phyloP scores from a whole-genome alignment of 64 coral and sea anemone species.

The Stichodactyla mertensii region DNA sequence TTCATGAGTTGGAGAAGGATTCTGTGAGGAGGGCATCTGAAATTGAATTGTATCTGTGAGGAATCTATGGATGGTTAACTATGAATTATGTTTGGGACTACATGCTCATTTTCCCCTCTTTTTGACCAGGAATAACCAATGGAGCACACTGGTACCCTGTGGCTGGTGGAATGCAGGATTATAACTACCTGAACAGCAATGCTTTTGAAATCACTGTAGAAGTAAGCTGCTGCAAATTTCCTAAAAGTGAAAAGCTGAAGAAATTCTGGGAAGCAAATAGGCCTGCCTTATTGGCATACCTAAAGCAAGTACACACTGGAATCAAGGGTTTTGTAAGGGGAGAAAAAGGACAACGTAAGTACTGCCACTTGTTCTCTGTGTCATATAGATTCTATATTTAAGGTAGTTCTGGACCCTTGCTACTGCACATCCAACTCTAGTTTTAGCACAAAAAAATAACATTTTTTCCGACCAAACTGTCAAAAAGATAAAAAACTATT shows the following conservation, averaged over 20 bases:
- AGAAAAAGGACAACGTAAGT: constrained; percentile 41
- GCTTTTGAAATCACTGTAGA: constrained; percentile 84
- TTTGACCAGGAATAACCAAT: constrained; percentile 81
- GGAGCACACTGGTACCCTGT: constrained; percentile 89
- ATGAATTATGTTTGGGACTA: neutral
- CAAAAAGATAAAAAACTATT: no score
- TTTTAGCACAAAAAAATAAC: no score
- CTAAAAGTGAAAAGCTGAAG: constrained; percentile 7
- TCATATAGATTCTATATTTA: no score
- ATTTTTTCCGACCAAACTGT: no score
- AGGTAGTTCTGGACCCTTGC: no score
- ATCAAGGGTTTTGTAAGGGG: constrained; percentile 71
- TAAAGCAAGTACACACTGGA: constrained; percentile 74
- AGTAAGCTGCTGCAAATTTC: constrained; percentile 87
- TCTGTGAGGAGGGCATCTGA: no score
- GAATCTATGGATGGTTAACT: neutral
- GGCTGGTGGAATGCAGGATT: constrained; percentile 93
- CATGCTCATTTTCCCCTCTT: neutral
- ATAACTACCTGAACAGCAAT: constrained; percentile 76
- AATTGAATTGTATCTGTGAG: no score
- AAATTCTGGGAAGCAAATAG: constrained; percentile 71
- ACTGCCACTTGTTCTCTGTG: neutral
- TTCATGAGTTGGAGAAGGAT: no score
- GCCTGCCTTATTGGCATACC: constrained; percentile 56
- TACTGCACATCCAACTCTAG: no score